phyloP scores from a whole-genome alignment of 2,113 vertebrate genomes.

The Nestor notabilis region DNA sequence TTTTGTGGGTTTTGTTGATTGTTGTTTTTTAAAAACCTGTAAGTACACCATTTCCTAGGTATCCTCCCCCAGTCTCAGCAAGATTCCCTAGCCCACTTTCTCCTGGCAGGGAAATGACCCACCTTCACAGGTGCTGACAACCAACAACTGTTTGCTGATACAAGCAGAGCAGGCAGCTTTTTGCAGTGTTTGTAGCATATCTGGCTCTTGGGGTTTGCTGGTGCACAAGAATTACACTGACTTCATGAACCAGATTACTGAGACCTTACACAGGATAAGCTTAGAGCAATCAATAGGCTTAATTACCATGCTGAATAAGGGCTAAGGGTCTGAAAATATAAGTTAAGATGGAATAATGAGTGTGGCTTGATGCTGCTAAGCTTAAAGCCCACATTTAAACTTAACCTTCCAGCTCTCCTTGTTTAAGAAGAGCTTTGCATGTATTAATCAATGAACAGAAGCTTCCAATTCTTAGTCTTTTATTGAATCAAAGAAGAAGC shows the following conservation, averaged over 20 bases:
- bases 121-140: background rate
- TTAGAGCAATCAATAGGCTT: background rate
- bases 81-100: background rate
- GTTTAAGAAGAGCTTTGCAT: background rate
- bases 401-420: background rate
- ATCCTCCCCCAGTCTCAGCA: background rate
- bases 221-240: background rate
- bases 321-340: background rate
- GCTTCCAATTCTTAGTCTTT: background rate
- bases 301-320: background rate
- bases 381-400: background rate
- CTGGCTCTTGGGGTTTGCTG: background rate
- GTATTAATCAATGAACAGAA: background rate
- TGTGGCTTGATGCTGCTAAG: background rate
- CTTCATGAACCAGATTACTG: background rate
- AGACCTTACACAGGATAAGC: background rate
- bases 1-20: background rate
- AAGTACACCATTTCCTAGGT: background rate
- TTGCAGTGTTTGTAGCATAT: background rate
- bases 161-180: background rate
- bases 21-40: background rate
- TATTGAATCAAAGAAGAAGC: background rate
- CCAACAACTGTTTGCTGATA: background rate
- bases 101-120: background rate
- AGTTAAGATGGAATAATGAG: background rate